phyloP scores from a whole-genome alignment of 1,140 invertebrate species.

The Magallana gigas region DNA sequence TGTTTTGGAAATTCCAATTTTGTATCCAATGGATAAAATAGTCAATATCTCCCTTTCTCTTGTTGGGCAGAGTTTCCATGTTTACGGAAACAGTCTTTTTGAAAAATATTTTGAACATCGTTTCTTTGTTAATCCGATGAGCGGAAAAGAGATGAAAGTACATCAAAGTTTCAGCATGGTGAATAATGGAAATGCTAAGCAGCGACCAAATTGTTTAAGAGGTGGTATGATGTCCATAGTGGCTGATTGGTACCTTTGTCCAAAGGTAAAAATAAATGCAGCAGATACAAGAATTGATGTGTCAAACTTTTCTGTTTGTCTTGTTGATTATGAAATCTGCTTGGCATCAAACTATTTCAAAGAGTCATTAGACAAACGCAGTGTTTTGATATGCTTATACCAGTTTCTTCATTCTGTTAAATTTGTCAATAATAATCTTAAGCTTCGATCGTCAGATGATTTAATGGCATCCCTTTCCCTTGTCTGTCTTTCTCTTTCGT shows the following conservation, averaged over 20 bases:
- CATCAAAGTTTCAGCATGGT: background rate
- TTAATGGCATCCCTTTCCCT: background rate
- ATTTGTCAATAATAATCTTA: no score
- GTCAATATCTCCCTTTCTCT: background rate
- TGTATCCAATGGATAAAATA: no score
- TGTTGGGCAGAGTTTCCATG: background rate
- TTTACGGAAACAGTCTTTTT: background rate
- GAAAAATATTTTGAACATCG: background rate
- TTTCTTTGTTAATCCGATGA: background rate
- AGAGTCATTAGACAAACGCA: no score
- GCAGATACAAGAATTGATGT: background rate
- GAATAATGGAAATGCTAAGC: background rate
- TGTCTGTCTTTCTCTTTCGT: background rate
- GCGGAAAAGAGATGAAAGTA: background rate
- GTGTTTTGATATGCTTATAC: no score
- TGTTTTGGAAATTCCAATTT: background rate
- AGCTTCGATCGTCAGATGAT: background rate
- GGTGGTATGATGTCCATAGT: background rate
- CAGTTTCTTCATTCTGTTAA: no score
- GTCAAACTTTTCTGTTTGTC: background rate
- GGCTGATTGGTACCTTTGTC: background rate
- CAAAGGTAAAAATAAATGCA: background rate
- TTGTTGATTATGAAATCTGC: no score
- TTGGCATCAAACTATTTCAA: no score
- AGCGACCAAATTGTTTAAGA: background rate